A percentile compares a stretch with the other conserved stretches of the same genome.
Conservation (phyloP, 2,797 vertebrate species). For the Cheirogaleus major region DNA sequence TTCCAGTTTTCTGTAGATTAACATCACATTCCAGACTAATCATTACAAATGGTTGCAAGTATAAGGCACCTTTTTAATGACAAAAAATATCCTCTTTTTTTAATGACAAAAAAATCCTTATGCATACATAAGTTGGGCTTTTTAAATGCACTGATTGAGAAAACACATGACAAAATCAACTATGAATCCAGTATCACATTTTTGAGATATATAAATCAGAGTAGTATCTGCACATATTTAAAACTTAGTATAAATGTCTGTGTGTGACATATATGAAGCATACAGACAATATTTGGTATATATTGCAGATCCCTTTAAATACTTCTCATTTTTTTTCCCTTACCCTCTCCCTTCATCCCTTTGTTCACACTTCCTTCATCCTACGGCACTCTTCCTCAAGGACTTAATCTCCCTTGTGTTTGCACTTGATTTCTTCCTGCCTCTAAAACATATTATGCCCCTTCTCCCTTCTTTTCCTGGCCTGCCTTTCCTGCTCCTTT, state of each 20-base stretch:
- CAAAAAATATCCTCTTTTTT: not conserved
- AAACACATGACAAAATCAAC: constrained; percentile 12
- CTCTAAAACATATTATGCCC: not conserved
- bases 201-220: not conserved
- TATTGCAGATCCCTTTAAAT: not conserved
- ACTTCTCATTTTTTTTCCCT: not conserved
- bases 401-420: not conserved
- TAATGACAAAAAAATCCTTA: not conserved
- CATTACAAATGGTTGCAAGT: not conserved
- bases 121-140: not conserved
- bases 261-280: not conserved
- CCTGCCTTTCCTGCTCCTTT: not conserved
- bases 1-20: not conserved
- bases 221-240: not conserved
- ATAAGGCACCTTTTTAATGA: not conserved
- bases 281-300: not conserved
- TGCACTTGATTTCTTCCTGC: not conserved
- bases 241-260: not conserved
- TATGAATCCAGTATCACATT: not conserved
- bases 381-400: not conserved
- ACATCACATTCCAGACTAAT: constrained; percentile 13
- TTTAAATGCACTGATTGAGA: not conserved
- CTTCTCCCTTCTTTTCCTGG: not conserved
- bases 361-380: not conserved
- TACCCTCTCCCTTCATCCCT: not conserved